Base-by-base conservation (phyloP, 2,888 invertebrate species). In the Amblyjoppa fuscipennis region DNA sequence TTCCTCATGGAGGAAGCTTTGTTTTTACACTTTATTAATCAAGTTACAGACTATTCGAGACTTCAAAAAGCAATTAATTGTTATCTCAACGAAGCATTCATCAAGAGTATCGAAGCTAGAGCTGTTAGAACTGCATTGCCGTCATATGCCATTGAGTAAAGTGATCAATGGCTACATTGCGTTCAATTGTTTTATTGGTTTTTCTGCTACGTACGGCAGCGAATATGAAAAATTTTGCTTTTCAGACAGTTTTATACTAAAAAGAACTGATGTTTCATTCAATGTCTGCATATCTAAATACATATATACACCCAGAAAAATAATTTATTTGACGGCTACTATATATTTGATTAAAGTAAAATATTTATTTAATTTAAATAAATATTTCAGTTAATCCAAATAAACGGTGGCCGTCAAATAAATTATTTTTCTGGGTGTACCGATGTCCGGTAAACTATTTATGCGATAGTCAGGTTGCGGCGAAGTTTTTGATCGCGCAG, bases 401-500 rank as follows among this genome's bases (percentile, higher is more conserved):
- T 20, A 20, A 20, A 20, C 20, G 20, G 20, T 20, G 20, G 20
- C 20, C 20, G 20, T 20, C 20, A 20, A 20, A 20, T 20, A 0
- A 20, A 20, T 20, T 20, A 20, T 20, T 20, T 20, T 20, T 20
- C 20, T 20, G 20, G 20, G 20, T 20, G 20, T 20, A 20, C 4
- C 4, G 11, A 59, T 28, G 11, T 28, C 4, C 59, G 9, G 28
- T 28, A 59, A 59, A 28, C 59, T 11, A 28, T 59, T 59, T 59
- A 13, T 59, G 59, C 59, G 59, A 59, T 28, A 59, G 59, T 28
- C 59, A 25, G 28, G 59, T 28, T 59, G 41, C 28, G 61, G n/a
- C 31, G 59, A n/a, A 61, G 41, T 28, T 74, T 45, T 59, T 28
- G 45, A 74, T 59, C 74, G 74, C 59, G 34, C 61, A 20, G 59